Evolutionary conservation across 1,140 invertebrate species (phyloP), one percentile per base, ranked within the genome.

Genomic region (Phymastichus coffea): DNA sequence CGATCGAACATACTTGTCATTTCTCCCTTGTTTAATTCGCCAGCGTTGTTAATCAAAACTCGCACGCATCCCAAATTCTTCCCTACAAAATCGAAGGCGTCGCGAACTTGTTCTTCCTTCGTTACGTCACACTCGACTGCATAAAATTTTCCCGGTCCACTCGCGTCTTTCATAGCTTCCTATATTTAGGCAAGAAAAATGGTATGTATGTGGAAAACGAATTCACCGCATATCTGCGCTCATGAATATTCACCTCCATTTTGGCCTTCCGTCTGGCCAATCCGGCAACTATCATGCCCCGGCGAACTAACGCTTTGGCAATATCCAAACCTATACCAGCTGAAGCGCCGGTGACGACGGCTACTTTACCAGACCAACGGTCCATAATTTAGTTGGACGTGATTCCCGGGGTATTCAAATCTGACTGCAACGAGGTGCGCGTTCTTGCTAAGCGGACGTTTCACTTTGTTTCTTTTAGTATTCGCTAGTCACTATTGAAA

Each of bases 41-140:
- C 58, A 20, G 58, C 58, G 19, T 54, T 54, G 9, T 54, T 54
- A 1, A 61, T 12, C 19, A 61, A n/a, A 35, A 61, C 35, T n/a
- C 48, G 43, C 3, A 61, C 25, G 28, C 2, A 23, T 12, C 58
- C 58, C 1, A 53, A 52, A 20, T 40, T 38, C 12, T 30, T 54
- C 17, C 33, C 54, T 4, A 61, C 40, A n/a, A 26, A 37, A 1
- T 54, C 33, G n/a, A 61, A 61, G 10, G 23, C 41, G 30, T 40
- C 22, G 3, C 26, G 37, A 3, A 61, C 58, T 17, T 54, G 15
- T 7, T 53, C 51, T 28, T 61, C 58, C 1, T 54, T 30, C 2
- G 58, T 12, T 38, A 61, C 12, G 10, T 61, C 58, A 30, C 58
- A 61, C 28, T 53, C 40, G 25, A 61, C n/a, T 3, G 58, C 22